Percentiles rank a stretch among this genome's conserved stretches.
Conservation (phyloP, 2,113 vertebrate species). For the Anthoscopus minutus region DNA sequence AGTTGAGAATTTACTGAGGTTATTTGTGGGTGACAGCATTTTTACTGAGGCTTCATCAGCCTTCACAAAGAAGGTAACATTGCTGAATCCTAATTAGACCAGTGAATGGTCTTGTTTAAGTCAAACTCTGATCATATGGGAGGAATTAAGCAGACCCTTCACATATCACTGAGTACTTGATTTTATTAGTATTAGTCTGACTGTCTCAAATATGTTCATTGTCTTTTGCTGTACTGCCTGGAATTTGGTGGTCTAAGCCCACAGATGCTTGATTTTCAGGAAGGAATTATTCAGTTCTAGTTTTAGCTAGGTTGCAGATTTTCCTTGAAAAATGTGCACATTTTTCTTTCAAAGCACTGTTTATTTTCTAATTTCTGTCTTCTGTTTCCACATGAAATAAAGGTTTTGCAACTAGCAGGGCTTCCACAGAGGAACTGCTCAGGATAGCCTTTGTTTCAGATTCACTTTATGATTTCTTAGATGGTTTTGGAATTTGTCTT, state of each 20-base stretch:
- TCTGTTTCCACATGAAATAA: not conserved
- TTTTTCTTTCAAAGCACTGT: not conserved
- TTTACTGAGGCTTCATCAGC: not conserved
- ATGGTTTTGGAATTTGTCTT: not conserved
- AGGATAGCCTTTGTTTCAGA: not conserved
- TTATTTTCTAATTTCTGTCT: not conserved
- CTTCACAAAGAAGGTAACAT: not conserved
- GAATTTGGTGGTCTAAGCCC: not conserved
- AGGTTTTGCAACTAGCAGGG: not conserved
- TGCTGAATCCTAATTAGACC: constrained; percentile 16
- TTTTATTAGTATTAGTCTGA: not conserved
- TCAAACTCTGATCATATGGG: not conserved
- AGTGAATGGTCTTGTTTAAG: constrained; percentile 1
- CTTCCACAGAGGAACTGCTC: not conserved
- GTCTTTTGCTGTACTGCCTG: not conserved
- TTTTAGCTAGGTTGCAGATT: not conserved
- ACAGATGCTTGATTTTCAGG: not conserved
- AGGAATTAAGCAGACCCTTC: constrained; percentile 7
- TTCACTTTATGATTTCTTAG: not conserved
- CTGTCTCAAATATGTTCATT: not conserved
- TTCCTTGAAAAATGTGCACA: not conserved
- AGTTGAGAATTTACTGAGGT: not conserved
- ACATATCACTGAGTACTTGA: not conserved
- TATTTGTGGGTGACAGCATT: not conserved
- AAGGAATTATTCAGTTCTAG: not conserved